Conservation (phyloP, 2,113 vertebrate genomes). For the Macquaria ambigua region DNA sequence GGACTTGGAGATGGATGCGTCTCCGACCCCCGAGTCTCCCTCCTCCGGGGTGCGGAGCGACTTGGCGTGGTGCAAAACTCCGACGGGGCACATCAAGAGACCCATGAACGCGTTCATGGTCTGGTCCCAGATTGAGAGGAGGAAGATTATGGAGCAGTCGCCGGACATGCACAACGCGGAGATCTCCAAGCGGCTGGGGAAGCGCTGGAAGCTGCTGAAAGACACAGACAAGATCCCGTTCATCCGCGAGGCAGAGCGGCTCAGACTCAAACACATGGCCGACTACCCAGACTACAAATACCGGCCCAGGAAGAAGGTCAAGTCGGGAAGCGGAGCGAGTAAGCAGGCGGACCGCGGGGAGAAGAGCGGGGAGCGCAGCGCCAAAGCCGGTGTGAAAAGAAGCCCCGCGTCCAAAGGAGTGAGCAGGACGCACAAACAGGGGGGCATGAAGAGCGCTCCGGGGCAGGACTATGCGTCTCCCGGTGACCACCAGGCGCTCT, state of each 20-base stretch:
- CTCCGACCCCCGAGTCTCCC: constrained; percentile 93
- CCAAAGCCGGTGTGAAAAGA: constrained; percentile 84
- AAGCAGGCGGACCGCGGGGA: constrained; percentile 86
- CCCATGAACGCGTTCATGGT: constrained; percentile 98
- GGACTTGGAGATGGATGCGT: constrained; percentile 95
- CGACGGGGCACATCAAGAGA: constrained; percentile 95
- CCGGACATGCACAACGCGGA: constrained; percentile 99
- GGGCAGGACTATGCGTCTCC: constrained; percentile 85
- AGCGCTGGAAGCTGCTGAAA: constrained; percentile 97
- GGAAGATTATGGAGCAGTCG: constrained; percentile 98
- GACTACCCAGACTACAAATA: constrained; percentile 99
- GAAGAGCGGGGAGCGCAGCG: constrained; percentile 84
- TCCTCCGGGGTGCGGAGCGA: constrained; percentile 92
- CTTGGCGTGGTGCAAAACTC: constrained; percentile 97
- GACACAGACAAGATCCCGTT: constrained; percentile 98
- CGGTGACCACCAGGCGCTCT: constrained; percentile 90
- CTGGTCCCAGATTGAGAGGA: constrained; percentile 96
- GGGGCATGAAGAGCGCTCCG: constrained; percentile 76
- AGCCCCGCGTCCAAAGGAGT: constrained; percentile 83
- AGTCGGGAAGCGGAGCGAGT: constrained; percentile 85
- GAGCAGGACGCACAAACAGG: constrained; percentile 87
- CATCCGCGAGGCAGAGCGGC: constrained; percentile 97
- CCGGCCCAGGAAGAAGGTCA: constrained; percentile 97
- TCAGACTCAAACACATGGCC: constrained; percentile 98
- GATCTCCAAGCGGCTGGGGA: constrained; percentile 97